Evolutionary conservation across 2,113 vertebrate species (phyloP).

Genomic region (Cyprinodon tularosa): DNA sequence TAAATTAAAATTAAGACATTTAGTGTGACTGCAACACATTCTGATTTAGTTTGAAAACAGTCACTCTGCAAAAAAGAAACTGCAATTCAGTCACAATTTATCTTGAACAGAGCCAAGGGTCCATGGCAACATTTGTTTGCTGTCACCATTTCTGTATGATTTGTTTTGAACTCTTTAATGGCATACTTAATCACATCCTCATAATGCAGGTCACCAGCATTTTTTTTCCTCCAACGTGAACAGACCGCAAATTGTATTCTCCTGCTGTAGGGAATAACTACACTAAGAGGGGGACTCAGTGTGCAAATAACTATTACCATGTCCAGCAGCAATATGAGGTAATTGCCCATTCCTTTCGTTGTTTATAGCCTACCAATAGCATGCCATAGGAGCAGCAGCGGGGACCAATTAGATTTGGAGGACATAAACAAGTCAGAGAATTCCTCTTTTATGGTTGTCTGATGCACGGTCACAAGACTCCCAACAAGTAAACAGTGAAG

Average conservation of each 20-base stretch:
- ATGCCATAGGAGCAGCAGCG: constrained; percentile 67
- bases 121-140: constrained; percentile 28
- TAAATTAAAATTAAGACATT: constrained; percentile 1
- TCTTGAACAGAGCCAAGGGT: constrained; percentile 22
- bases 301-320: constrained; percentile 74
- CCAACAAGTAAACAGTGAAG: constrained; percentile 47
- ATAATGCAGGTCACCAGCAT: constrained; percentile 44
- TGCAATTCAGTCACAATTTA: constrained; percentile 19
- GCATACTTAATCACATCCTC: constrained; percentile 52
- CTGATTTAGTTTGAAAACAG: constrained; percentile 11
- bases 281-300: constrained; percentile 41
- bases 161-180: constrained; percentile 54
- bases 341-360: constrained; percentile 74
- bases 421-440: constrained; percentile 63
- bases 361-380: constrained; percentile 74
- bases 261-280: constrained; percentile 46
- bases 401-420: constrained; percentile 78
- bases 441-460: constrained; percentile 48
- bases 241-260: constrained; percentile 58
- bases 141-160: constrained; percentile 37
- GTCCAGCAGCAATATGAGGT: constrained; percentile 74
- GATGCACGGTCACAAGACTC: constrained; percentile 33
- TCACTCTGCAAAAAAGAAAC: background rate
- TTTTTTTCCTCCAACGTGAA: constrained; percentile 37
- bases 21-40: background rate